A percentile compares a stretch with the other conserved stretches of the same genome.
Conservation (phyloP, 2,113 vertebrate genomes). For the Mus pahari region DNA sequence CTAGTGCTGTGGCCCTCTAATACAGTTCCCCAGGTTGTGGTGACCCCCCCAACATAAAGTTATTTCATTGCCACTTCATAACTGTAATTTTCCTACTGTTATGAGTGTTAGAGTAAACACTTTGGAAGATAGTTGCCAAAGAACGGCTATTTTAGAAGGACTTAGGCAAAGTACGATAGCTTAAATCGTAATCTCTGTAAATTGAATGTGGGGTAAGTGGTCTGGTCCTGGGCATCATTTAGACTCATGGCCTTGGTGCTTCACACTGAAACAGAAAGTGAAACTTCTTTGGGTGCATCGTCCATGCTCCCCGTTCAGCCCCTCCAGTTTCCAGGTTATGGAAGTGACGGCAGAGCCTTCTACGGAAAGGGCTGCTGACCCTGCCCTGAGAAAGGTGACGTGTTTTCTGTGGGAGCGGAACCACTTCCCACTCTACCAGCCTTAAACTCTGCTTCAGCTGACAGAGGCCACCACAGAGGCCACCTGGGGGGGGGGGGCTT, state of each 20-base stretch:
- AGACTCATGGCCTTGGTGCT: not conserved
- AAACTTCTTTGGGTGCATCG: not conserved
- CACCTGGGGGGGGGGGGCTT: not conserved
- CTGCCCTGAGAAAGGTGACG: not conserved
- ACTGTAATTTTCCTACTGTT: not conserved
- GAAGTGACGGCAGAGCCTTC: slow-evolving; percentile 30
- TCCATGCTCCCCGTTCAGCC: not conserved
- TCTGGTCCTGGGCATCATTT: not conserved
- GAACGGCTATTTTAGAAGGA: not conserved
- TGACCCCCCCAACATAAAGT: not conserved
- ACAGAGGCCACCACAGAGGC: not conserved
- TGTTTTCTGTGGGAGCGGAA: not conserved
- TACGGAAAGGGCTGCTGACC: not conserved
- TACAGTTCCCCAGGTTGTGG: not conserved
- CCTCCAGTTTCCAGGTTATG: not conserved
- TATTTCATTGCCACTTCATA: not conserved
- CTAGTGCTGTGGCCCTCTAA: not conserved
- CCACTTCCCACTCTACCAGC: not conserved
- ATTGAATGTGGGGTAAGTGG: not conserved
- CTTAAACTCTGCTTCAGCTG: not conserved
- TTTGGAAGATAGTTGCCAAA: not conserved
- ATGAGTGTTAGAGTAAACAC: not conserved
- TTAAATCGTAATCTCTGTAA: not conserved
- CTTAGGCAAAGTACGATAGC: not conserved
- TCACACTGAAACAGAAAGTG: not conserved